phyloP scores from a whole-genome alignment of 1,140 invertebrate species.

The Nomia melanderi region DNA sequence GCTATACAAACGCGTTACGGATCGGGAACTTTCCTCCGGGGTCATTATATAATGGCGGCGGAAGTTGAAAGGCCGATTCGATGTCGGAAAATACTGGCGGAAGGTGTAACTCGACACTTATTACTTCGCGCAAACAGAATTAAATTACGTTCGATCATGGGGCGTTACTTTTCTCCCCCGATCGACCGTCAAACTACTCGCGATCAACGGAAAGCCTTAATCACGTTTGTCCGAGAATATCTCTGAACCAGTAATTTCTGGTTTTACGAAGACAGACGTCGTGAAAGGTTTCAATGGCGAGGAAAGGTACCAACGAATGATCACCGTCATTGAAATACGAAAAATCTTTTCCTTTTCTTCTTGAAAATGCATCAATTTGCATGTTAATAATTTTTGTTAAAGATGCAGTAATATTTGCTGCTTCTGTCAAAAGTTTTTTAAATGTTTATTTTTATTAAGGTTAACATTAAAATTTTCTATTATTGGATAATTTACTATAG shows the following conservation, averaged over 20 bases:
- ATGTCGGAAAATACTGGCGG: neutral
- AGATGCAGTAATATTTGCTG: no score
- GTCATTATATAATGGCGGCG: slow-evolving; percentile 26
- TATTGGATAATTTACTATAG: no score
- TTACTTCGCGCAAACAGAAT: slow-evolving; percentile 42
- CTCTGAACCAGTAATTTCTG: neutral
- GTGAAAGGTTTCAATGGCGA: neutral
- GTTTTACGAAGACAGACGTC: no score
- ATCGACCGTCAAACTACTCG: slow-evolving; percentile 29
- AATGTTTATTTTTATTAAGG: no score
- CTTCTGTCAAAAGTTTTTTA: no score
- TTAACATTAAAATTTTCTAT: no score
- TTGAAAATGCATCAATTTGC: no score
- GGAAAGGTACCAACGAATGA: neutral
- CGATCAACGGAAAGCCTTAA: slow-evolving; percentile 20
- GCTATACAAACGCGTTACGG: neutral
- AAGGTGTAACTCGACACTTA: slow-evolving; percentile 40
- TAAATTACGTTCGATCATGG: slow-evolving; percentile 42
- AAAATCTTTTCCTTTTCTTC: no score
- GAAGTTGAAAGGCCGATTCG: neutral
- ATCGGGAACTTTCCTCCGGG: neutral
- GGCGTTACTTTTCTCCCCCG: slow-evolving; percentile 25
- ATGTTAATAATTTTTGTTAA: no score
- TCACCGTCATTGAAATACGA: no score
- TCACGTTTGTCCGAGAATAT: slow-evolving; percentile 9